These are phyloP conservation scores for Argyresthia goedartella DNA, from an alignment of 2,888 invertebrate species.

Conservation along the genomic window DNA sequence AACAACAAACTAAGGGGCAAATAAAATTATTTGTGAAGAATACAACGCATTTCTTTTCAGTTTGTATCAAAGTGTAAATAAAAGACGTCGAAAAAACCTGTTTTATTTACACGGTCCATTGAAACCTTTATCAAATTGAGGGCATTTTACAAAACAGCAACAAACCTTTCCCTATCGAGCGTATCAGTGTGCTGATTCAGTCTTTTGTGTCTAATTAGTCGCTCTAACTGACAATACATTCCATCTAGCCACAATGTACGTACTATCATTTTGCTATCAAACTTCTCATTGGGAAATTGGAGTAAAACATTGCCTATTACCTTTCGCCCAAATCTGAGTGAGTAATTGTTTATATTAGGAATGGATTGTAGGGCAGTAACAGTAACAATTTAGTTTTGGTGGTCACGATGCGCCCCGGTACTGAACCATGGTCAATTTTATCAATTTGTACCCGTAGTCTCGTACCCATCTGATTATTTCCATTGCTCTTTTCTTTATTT, in stretches of 20 bases:
- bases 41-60: too few relatives aligned
- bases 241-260: not conserved
- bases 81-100: too few relatives aligned
- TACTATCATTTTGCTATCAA: conserved; percentile 25
- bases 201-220: not conserved
- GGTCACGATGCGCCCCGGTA: conserved; percentile 12
- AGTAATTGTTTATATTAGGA: conserved; percentile 22
- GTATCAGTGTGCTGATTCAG: not conserved
- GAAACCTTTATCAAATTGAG: too few relatives aligned
- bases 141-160: too few relatives aligned
- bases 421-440: not conserved
- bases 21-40: too few relatives aligned
- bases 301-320: conserved; percentile 41
- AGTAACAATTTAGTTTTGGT: conserved; percentile 18
- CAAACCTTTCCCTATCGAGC: too few relatives aligned
- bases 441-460: conserved; percentile 12
- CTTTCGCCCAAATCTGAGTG: conserved; percentile 45
- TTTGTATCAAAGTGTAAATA: too few relatives aligned
- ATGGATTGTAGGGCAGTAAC: conserved; percentile 17
- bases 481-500: too few relatives aligned
- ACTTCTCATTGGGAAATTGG: conserved; percentile 33
- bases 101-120: too few relatives aligned
- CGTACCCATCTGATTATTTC: too few relatives aligned
- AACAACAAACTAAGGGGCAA: too few relatives aligned
- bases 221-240: not conserved